These are phyloP conservation scores for Drosophila yooni DNA, from an alignment of 2,888 invertebrate species.

Conservation along the genomic window DNA sequence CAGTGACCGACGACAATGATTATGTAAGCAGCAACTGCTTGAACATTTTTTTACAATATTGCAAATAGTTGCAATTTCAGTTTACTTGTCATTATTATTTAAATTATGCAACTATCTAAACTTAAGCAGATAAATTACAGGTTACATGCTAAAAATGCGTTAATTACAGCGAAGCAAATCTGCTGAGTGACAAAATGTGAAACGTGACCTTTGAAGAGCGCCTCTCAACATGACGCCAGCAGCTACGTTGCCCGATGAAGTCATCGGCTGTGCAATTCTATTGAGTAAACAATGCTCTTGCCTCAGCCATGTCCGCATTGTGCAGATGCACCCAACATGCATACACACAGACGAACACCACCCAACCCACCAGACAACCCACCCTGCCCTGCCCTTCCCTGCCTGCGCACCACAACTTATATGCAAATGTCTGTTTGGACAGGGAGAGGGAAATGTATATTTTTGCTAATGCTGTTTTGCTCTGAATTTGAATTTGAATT, in stretches of 20 bases:
- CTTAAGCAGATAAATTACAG: constrained; percentile 7
- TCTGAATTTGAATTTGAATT: constrained; percentile 47
- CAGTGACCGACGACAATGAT: background rate
- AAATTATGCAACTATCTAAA: background rate
- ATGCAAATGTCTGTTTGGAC: constrained; percentile 14
- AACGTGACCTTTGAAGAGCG: constrained; percentile 41
- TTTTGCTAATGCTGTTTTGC: constrained; percentile 12
- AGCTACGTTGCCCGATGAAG: constrained; percentile 47
- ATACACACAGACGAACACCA: background rate
- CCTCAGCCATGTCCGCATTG: constrained; percentile 32
- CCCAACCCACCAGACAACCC: background rate
- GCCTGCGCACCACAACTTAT: constrained; percentile 3
- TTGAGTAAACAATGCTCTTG: constrained; percentile 21
- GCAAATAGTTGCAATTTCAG: background rate
- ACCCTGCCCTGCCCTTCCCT: no score
- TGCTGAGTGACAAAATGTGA: constrained; percentile 29
- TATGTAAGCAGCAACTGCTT: background rate
- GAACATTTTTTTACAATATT: background rate
- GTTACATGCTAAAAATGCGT: constrained; percentile 5
- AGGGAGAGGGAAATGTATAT: constrained; percentile 20
- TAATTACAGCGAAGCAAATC: constrained; percentile 9
- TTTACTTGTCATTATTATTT: background rate
- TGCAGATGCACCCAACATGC: constrained; percentile 14
- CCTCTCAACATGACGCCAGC: constrained; percentile 42
- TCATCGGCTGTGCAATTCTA: constrained; percentile 53